Evolutionary conservation across 2,113 vertebrate species (phyloP).

Genomic region (Cyanocitta stelleri): DNA sequence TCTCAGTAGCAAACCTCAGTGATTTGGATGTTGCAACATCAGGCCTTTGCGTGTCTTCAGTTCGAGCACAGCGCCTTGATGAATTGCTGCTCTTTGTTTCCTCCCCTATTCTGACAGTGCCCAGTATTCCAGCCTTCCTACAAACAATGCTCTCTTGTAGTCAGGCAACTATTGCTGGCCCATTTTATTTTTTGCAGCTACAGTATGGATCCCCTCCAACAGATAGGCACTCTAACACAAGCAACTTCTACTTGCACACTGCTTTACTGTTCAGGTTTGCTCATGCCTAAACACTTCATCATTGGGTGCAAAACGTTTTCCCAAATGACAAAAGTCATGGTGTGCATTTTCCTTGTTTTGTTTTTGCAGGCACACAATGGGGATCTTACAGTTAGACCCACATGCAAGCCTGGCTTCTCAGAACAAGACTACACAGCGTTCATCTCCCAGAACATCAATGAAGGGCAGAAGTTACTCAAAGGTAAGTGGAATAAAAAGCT

Average conservation of each 20-base stretch:
- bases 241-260: background rate
- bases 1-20: background rate
- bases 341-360: background rate
- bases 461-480: conserved; percentile 80
- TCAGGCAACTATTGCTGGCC: conserved; percentile 41
- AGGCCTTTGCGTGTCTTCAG: conserved; percentile 2
- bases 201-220: conserved; percentile 18
- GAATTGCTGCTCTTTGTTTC: conserved; percentile 57
- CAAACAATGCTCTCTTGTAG: conserved; percentile 43
- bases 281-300: background rate
- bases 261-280: background rate
- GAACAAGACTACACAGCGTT: conserved; percentile 72
- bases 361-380: conserved; percentile 66
- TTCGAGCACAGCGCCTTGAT: background rate
- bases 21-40: background rate
- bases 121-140: conserved; percentile 32
- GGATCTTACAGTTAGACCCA: conserved; percentile 70
- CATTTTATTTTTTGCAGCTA: conserved; percentile 36
- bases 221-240: background rate
- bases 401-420: conserved; percentile 76
- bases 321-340: background rate
- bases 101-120: conserved; percentile 31
- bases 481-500: conserved; percentile 66
- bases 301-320: background rate
- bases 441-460: conserved; percentile 70